These are phyloP conservation scores for Henricia sp. DNA, from an alignment of 53 echinoderm and acorn worm genomes.

Conservation along the genomic window DNA sequence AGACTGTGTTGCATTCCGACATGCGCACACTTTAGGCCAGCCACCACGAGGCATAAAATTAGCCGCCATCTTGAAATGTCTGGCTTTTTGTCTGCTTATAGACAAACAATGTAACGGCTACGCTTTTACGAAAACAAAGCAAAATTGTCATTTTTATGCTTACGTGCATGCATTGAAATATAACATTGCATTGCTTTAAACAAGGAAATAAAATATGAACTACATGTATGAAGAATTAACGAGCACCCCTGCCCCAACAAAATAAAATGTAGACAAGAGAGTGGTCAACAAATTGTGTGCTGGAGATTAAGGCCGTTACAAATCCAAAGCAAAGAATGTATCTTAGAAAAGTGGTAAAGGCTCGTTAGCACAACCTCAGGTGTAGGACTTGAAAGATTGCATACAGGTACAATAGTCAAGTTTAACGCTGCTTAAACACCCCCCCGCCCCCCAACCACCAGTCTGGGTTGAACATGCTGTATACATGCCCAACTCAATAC, in stretches of 20 bases:
- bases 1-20: conserved; percentile 50
- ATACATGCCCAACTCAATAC: background rate
- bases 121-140: background rate
- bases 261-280: too few relatives aligned
- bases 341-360: too few relatives aligned
- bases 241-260: too few relatives aligned
- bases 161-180: background rate
- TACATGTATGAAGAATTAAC: too few relatives aligned
- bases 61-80: conserved; percentile 54
- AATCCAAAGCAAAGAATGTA: too few relatives aligned
- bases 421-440: too few relatives aligned
- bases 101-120: background rate
- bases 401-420: too few relatives aligned
- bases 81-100: conserved; percentile 33
- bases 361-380: too few relatives aligned
- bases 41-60: conserved; percentile 58
- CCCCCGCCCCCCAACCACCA: background rate
- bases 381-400: too few relatives aligned
- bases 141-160: too few relatives aligned
- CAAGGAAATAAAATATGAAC: conserved; percentile 13
- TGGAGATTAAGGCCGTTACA: too few relatives aligned
- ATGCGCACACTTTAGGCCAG: conserved; percentile 23
- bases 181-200: background rate
- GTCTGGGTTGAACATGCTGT: background rate
- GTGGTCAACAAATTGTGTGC: too few relatives aligned